phyloP scores from a whole-genome alignment of 1,140 invertebrate species.

The Euura lappo region DNA sequence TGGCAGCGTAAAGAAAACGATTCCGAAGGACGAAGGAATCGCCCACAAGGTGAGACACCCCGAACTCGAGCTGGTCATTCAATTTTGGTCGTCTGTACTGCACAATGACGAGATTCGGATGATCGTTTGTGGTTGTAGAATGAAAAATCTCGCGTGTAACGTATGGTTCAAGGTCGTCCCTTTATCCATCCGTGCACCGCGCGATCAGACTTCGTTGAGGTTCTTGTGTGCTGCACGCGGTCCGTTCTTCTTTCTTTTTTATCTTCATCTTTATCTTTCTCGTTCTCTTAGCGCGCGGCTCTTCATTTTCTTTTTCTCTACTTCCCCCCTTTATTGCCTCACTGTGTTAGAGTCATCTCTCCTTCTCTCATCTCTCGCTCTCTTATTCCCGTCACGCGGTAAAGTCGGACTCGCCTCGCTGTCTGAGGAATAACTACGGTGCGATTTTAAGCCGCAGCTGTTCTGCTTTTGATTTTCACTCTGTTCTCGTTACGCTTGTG shows the following conservation, averaged over 20 bases:
- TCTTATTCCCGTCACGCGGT: background rate
- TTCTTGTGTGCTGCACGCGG: background rate
- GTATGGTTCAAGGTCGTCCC: background rate
- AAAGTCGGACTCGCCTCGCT: no score
- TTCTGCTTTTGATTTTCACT: background rate
- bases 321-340: background rate
- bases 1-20: conserved; percentile 31
- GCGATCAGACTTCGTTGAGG: background rate
- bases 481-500: no score
- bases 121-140: no score
- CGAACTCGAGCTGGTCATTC: no score
- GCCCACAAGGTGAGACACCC: conserved; percentile 66
- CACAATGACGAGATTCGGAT: no score
- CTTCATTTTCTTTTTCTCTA: background rate
- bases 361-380: background rate
- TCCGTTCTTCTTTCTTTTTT: background rate
- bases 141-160: background rate
- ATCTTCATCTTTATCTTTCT: background rate
- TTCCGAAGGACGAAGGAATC: conserved; percentile 61
- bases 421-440: no score
- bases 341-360: background rate
- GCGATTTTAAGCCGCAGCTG: background rate
- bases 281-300: background rate
- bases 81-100: no score
- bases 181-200: background rate